phyloP scores from a whole-genome alignment of 1,140 invertebrate species.

The Odontomachus brunneus region DNA sequence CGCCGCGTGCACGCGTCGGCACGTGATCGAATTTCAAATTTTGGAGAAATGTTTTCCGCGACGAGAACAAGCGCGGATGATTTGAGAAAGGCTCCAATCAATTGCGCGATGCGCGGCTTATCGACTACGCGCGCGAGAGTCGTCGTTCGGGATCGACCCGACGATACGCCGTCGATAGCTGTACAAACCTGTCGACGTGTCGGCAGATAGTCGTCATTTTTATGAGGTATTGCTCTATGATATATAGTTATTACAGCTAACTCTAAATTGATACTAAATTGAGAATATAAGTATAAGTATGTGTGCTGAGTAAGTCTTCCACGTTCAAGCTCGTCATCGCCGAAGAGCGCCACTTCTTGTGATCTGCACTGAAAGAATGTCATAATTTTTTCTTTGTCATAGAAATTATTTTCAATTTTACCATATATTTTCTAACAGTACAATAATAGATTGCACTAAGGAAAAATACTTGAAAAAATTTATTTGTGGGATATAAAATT shows the following conservation, averaged over 20 bases:
- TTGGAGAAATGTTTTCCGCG: slow-evolving; percentile 41
- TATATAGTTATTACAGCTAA: not conserved
- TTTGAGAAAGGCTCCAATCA: slow-evolving; percentile 31
- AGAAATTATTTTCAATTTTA: too few species aligned
- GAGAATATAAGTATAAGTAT: too few species aligned
- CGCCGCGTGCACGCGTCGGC: slow-evolving; percentile 30
- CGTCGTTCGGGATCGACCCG: slow-evolving; percentile 11
- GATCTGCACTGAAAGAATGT: too few species aligned
- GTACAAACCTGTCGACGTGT: not conserved
- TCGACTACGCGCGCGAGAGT: not conserved
- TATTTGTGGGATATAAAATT: too few species aligned
- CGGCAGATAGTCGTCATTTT: not conserved
- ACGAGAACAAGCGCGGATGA: slow-evolving; percentile 40
- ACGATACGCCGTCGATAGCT: not conserved
- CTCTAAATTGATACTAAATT: not conserved
- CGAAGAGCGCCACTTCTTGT: too few species aligned
- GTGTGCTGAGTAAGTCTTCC: too few species aligned
- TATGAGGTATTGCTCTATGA: not conserved
- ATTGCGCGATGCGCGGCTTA: slow-evolving; percentile 34
- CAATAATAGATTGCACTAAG: too few species aligned
- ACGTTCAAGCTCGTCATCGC: too few species aligned
- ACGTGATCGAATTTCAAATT: slow-evolving; percentile 76
- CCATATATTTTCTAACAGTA: too few species aligned
- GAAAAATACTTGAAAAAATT: too few species aligned
- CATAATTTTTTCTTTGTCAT: too few species aligned